Conservation (phyloP, 2,888 invertebrate genomes). For the Watsonalla binaria region DNA sequence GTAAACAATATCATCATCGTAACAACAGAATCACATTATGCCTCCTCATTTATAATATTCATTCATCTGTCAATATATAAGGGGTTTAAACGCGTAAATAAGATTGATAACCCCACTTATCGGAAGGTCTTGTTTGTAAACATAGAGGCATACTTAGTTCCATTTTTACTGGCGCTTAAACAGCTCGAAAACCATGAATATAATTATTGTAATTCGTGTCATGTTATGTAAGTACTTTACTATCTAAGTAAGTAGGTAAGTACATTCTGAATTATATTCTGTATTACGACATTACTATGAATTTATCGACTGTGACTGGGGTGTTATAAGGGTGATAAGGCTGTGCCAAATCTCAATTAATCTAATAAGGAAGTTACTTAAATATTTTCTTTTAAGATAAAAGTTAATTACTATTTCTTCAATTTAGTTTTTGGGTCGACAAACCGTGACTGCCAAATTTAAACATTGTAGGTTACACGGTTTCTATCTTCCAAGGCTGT, state of each 20-base stretch:
- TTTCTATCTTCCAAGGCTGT: background rate
- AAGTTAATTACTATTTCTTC: background rate
- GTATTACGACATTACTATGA: no score
- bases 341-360: no score
- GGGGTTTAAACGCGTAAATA: constrained; percentile 38
- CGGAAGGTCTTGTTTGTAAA: constrained; percentile 60
- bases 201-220: constrained; percentile 4
- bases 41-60: constrained; percentile 36
- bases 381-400: background rate
- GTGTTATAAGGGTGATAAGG: no score
- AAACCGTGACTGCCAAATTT: background rate
- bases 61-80: constrained; percentile 44
- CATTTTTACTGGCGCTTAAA: constrained; percentile 40
- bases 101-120: constrained; percentile 53
- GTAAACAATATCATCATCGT: constrained; percentile 56
- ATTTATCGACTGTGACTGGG: no score
- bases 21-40: constrained; percentile 30
- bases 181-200: constrained; percentile 37
- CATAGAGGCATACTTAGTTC: constrained; percentile 37
- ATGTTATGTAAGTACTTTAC: no score
- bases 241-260: no score
- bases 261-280: no score
- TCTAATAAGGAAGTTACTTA: background rate
- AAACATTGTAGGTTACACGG: background rate
- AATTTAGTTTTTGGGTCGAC: background rate